phyloP scores from a whole-genome alignment of 2,888 invertebrate species.

The Diloba caeruleocephala region DNA sequence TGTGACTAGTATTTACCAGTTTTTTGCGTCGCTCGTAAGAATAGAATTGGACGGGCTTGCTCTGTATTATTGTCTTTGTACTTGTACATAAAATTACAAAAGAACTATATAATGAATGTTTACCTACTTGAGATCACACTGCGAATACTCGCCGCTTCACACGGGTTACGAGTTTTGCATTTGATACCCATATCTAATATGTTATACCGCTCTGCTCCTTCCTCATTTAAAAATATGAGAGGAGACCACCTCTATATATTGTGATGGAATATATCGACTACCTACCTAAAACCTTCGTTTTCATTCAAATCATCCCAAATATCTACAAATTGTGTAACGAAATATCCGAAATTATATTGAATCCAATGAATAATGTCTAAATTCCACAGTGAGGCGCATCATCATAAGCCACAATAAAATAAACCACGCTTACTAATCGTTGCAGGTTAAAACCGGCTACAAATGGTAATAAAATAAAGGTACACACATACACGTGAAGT shows the following conservation, averaged over 20 bases:
- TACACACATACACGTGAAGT: conserved; percentile 81
- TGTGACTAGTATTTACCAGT: conserved; percentile 62
- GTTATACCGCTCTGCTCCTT: conserved; percentile 3
- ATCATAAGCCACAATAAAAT: conserved; percentile 80
- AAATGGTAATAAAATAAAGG: conserved; percentile 87
- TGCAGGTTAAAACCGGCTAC: conserved; percentile 85
- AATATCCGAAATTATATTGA: conserved; percentile 2
- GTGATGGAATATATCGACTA: too few species aligned
- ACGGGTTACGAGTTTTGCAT: conserved; percentile 15
- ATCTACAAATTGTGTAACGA: background rate
- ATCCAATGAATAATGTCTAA: conserved; percentile 54
- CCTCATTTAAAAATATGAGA: background rate
- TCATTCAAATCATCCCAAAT: background rate
- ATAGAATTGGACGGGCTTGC: conserved; percentile 35
- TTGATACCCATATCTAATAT: conserved; percentile 15
- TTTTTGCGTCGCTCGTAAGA: conserved; percentile 51
- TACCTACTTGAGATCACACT: conserved; percentile 23
- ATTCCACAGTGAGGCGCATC: conserved; percentile 68
- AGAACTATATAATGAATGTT: conserved; percentile 20
- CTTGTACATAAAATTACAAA: conserved; percentile 32
- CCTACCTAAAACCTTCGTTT: background rate
- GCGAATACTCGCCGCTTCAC: conserved; percentile 18
- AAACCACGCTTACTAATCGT: conserved; percentile 82
- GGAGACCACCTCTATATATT: background rate
- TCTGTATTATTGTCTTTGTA: conserved; percentile 26